Conservation (phyloP, 2,888 invertebrate species). For the Coelopa pilipes region DNA sequence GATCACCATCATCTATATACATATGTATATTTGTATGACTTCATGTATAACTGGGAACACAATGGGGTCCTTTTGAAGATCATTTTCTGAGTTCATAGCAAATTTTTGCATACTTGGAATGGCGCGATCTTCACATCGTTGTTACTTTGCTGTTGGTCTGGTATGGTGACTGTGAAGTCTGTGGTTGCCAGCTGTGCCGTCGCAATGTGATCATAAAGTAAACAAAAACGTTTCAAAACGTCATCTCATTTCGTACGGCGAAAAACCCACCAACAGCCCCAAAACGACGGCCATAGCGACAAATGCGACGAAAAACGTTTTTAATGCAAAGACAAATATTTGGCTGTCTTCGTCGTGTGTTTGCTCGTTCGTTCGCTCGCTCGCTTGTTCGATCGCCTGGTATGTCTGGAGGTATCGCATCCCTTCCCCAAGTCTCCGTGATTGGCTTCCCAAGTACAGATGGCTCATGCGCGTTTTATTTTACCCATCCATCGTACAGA, state of each 20-base stretch:
- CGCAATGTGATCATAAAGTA: conserved; percentile 54
- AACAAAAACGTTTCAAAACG: conserved; percentile 28
- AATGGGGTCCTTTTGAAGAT: not conserved
- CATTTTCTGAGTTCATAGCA: not conserved
- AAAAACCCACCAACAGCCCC: not conserved
- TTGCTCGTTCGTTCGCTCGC: too few relatives aligned
- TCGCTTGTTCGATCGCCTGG: too few relatives aligned
- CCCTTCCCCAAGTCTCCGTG: not conserved
- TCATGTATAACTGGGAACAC: not conserved
- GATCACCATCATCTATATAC: not conserved
- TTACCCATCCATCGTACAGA: not conserved
- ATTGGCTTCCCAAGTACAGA: conserved; percentile 18
- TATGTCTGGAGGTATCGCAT: not conserved
- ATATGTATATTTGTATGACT: not conserved
- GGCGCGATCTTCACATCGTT: not conserved
- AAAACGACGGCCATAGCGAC: too few relatives aligned
- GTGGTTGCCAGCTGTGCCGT: conserved; percentile 49
- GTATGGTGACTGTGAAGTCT: not conserved
- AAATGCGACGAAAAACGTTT: not conserved
- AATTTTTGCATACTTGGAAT: conserved; percentile 10
- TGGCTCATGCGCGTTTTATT: not conserved
- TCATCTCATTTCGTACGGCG: not conserved
- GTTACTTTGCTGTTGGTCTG: not conserved
- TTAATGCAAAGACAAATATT: conserved; percentile 37
- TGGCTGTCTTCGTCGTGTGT: conserved; percentile 4